Conservation (phyloP, 2,113 vertebrate species). For the Odontesthes bonariensis region DNA sequence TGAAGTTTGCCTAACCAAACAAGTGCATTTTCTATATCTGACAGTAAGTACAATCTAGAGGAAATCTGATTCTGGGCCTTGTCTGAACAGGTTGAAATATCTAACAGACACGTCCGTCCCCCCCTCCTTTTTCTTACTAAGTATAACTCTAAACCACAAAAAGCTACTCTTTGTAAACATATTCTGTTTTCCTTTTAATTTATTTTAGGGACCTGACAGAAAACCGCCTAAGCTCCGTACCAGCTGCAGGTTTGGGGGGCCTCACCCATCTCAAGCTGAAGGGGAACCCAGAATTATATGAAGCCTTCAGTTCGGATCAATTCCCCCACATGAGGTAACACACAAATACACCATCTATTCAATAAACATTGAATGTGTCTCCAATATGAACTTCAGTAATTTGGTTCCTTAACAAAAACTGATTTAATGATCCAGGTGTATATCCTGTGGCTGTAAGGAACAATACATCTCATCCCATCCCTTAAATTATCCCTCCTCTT, state of each 20-base stretch:
- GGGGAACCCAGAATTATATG: slow-evolving; percentile 89
- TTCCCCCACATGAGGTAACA: slow-evolving; percentile 93
- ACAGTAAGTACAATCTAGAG: slow-evolving; percentile 39
- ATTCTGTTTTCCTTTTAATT: slow-evolving; percentile 19
- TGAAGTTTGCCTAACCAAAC: slow-evolving; percentile 45
- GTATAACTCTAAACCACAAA: slow-evolving; percentile 27
- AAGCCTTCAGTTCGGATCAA: slow-evolving; percentile 88
- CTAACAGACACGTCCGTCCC: slow-evolving; percentile 29
- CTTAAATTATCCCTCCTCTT: slow-evolving; percentile 47
- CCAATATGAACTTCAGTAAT: not conserved
- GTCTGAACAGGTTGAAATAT: slow-evolving; percentile 41
- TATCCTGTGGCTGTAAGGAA: slow-evolving; percentile 52
- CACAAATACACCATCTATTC: not conserved
- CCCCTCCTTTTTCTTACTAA: not conserved
- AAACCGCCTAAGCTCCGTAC: slow-evolving; percentile 87
- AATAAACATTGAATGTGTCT: not conserved
- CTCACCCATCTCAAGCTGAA: slow-evolving; percentile 93
- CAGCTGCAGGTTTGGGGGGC: slow-evolving; percentile 86
- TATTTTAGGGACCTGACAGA: slow-evolving; percentile 88
- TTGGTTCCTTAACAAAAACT: slow-evolving; percentile 2
- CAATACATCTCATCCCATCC: slow-evolving; percentile 28
- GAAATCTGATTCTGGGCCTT: slow-evolving; percentile 34
- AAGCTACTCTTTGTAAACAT: slow-evolving; percentile 19
- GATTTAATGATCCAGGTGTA: slow-evolving; percentile 48
- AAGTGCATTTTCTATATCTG: slow-evolving; percentile 32